Conservation (phyloP, 2,113 vertebrate genomes). For the Aldabrachelys gigantea region DNA sequence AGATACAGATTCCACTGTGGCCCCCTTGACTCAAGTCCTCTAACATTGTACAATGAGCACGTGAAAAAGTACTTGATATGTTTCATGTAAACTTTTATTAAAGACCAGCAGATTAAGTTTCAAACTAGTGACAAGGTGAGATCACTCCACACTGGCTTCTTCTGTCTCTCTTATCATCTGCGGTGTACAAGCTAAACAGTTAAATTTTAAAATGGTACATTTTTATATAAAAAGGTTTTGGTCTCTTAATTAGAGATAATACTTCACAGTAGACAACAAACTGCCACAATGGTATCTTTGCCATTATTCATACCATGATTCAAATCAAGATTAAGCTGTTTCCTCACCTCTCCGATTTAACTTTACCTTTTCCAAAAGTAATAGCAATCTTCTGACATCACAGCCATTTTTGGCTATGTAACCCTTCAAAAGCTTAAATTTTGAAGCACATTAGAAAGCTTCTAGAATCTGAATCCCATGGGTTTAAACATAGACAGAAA, state of each 20-base stretch:
- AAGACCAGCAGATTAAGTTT: neutral
- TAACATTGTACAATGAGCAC: neutral
- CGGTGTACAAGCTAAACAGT: neutral
- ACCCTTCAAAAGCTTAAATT: neutral
- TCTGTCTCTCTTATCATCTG: neutral
- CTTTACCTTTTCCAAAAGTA: neutral
- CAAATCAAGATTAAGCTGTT: neutral
- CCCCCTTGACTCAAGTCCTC: neutral
- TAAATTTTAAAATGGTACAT: neutral
- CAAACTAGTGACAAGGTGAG: neutral
- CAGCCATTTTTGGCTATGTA: neutral
- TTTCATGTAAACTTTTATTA: neutral
- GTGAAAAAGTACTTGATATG: neutral
- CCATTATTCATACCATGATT: neutral
- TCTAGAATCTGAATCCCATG: neutral
- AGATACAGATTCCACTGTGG: neutral
- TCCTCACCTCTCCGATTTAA: neutral
- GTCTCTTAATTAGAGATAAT: neutral
- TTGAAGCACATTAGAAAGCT: neutral
- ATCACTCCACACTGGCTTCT: neutral
- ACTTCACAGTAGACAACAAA: neutral
- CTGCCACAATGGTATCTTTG: neutral
- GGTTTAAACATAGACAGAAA: neutral
- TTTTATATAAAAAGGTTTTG: neutral
- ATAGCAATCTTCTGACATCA: neutral